phyloP scores from a whole-genome alignment of 1,140 invertebrate species.

The Coptotermes formosanus region DNA sequence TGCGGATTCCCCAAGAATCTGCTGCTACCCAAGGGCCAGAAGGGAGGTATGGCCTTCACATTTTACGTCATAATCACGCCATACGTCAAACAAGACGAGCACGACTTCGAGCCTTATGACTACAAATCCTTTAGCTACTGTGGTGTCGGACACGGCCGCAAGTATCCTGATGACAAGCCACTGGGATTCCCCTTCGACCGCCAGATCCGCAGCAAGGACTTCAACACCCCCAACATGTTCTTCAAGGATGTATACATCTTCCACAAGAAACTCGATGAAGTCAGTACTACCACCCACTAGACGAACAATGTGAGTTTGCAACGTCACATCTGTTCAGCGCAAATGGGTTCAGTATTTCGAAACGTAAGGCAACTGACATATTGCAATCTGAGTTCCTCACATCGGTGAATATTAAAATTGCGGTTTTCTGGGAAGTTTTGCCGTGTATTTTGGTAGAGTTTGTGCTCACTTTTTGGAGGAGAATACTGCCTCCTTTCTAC shows the following conservation, averaged over 20 bases:
- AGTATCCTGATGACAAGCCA: constrained; percentile 40
- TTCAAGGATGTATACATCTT: constrained; percentile 53
- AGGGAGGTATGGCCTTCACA: constrained; percentile 61
- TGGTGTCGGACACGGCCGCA: constrained; percentile 37
- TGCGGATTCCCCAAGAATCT: constrained; percentile 62
- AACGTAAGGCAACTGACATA: too few relatives aligned
- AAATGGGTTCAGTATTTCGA: not conserved
- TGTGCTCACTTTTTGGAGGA: too few relatives aligned
- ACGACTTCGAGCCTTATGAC: constrained; percentile 29
- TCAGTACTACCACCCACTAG: not conserved
- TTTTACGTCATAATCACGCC: constrained; percentile 59
- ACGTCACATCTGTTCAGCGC: not conserved
- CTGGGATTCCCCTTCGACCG: constrained; percentile 44
- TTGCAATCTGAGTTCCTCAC: too few relatives aligned
- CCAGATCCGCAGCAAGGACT: constrained; percentile 19
- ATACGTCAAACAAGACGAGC: constrained; percentile 41
- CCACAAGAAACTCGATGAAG: constrained; percentile 37
- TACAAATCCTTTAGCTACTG: constrained; percentile 37
- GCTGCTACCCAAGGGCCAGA: constrained; percentile 65
- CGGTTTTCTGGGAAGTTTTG: too few relatives aligned
- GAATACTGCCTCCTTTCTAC: too few relatives aligned
- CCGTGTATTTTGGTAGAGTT: too few relatives aligned
- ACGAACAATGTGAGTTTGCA: not conserved
- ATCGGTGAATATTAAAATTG: too few relatives aligned
- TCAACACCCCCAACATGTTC: constrained; percentile 52